Base-by-base conservation (phyloP, 1,140 invertebrate species). In the Heliconius hewitsoni region DNA sequence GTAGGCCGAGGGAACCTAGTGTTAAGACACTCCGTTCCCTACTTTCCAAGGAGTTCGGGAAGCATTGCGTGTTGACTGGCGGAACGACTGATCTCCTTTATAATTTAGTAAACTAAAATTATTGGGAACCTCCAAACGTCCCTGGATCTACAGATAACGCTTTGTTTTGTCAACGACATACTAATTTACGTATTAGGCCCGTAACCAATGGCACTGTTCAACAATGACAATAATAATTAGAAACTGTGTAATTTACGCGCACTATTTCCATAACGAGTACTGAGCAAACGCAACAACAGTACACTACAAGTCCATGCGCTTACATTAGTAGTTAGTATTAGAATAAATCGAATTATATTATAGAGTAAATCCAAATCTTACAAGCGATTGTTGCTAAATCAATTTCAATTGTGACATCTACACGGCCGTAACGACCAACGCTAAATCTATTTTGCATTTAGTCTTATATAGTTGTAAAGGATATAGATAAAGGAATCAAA, bases 211-310 rank as follows among this genome's bases (percentile, higher is more conserved):
- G 11, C 3, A 66, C 19, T 66, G 75, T 73, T 52, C 76, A 52
- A 76, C 74, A 72, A 73, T 80, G 74, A 80, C 70, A 76, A 73
- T 78, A 80, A 73, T 78, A 75, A 79, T 80, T 60, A 80, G 74
- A 71, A 73, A 76, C 75, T 70, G 39, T 79, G 71, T 90, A 88
- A 92, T 83, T 89, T 90, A 89, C 81, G 85, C 82, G 71, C 52
- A 57, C 72, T 74, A 76, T 74, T 89, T 87, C 87, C 88, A 91
- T 92, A 92, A 91, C 87, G 84, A 85, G 84, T 79, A 85, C 86
- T 83, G 81, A 85, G 84, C 82, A 84, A 89, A 83, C 82, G 79
- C 83, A 87, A 87, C 85, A 87, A 90, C 88, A 81, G 83, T 83
- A 79, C 84, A 85, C 84, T 86, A 83, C 88, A 84, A 74, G 75